phyloP scores from a whole-genome alignment of 2,888 invertebrate species.

The Altica lythri region DNA sequence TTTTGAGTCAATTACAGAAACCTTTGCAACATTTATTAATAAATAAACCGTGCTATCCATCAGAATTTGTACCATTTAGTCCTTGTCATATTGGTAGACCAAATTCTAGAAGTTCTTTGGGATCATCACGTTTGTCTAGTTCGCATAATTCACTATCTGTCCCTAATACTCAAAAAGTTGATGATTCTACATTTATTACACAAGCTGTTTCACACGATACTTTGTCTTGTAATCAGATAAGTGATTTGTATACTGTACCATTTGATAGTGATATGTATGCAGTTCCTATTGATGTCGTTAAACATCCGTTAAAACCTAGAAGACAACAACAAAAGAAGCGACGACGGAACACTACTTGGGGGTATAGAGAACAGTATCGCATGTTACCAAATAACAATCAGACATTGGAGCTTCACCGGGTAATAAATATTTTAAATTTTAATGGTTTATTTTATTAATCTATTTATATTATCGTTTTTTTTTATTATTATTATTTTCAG shows the following conservation, averaged over 20 bases:
- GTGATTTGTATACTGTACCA: slow-evolving; percentile 86
- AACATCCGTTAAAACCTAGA: slow-evolving; percentile 62
- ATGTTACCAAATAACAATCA: slow-evolving; percentile 36
- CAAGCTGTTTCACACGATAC: slow-evolving; percentile 89
- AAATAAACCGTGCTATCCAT: slow-evolving; percentile 59
- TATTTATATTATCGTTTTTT: too few relatives aligned
- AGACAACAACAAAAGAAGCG: slow-evolving; percentile 44
- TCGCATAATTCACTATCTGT: slow-evolving; percentile 82
- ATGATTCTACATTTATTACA: slow-evolving; percentile 85
- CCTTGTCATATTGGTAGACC: slow-evolving; percentile 66
- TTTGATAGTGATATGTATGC: slow-evolving; percentile 88
- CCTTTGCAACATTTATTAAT: slow-evolving; percentile 38
- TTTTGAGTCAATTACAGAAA: slow-evolving; percentile 36
- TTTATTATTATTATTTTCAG: slow-evolving; percentile 47
- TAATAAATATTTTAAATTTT: slow-evolving; percentile 25
- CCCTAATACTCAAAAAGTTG: slow-evolving; percentile 72
- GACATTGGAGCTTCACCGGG: slow-evolving; percentile 39
- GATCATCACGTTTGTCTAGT: slow-evolving; percentile 79
- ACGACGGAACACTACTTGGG: slow-evolving; percentile 55
- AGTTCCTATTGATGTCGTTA: slow-evolving; percentile 80
- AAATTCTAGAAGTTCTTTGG: slow-evolving; percentile 72
- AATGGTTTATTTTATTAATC: too few relatives aligned
- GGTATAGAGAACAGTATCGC: slow-evolving; percentile 53
- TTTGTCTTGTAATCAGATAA: slow-evolving; percentile 74
- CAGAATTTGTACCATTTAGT: slow-evolving; percentile 66